Evolutionary conservation across 2,888 invertebrate genomes (phyloP).

Genomic region (Orthonevra nobilis): DNA sequence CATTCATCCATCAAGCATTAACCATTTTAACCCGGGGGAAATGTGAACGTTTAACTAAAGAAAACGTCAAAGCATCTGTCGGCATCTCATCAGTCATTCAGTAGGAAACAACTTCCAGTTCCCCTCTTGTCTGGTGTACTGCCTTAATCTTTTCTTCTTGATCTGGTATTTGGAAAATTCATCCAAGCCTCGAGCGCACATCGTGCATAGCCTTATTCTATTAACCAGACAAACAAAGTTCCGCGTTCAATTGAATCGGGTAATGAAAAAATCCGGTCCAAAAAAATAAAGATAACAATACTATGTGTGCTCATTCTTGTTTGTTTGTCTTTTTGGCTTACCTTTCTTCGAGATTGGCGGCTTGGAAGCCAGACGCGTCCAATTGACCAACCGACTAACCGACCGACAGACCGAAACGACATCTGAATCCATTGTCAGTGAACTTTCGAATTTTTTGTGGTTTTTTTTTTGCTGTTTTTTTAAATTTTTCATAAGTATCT

Average conservation of each 20-base stretch:
- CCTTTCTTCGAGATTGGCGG: no score
- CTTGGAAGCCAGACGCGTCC: no score
- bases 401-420: no score
- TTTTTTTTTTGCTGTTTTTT: no score
- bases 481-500: constrained; percentile 18
- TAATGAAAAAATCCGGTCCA: background rate
- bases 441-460: constrained; percentile 24
- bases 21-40: no score
- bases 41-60: no score
- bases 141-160: background rate
- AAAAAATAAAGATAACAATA: background rate
- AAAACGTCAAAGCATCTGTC: no score
- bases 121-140: no score
- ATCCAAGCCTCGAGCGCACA: background rate
- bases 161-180: background rate
- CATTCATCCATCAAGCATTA: no score
- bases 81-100: no score
- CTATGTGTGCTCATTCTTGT: constrained; percentile 17
- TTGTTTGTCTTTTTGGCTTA: background rate
- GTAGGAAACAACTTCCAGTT: no score
- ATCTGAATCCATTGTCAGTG: constrained; percentile 27
- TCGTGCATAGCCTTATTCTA: background rate
- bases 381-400: no score
- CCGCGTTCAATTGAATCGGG: background rate
- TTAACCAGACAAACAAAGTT: background rate